Evolutionary conservation across 30 jellyfish, hydroid and myxozoan species (phyloP).

Genomic region (Mastigias papua): DNA sequence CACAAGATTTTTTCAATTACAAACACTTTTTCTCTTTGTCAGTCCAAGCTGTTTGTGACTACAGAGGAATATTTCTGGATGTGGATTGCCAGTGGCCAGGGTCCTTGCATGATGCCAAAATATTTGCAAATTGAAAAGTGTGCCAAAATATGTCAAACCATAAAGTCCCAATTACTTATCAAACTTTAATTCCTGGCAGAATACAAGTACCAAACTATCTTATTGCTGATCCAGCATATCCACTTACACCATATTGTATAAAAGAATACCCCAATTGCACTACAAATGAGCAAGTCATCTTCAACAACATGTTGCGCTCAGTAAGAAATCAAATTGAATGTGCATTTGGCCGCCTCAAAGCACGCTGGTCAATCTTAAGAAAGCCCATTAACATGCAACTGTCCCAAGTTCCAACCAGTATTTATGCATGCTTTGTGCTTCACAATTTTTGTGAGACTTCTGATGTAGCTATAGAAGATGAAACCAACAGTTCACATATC

Average conservation of each 20-base stretch:
- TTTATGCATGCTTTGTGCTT: no score
- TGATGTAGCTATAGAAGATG: no score
- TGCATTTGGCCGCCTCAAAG: no score
- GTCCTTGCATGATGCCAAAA: constrained; percentile 74
- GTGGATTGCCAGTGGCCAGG: constrained; percentile 87
- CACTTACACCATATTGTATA: no score
- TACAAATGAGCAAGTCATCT: no score
- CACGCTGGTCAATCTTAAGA: constrained; percentile 68
- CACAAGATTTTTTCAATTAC: no score
- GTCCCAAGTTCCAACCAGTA: constrained; percentile 52
- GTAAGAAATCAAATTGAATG: constrained; percentile 87
- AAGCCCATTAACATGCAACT: constrained; percentile 57
- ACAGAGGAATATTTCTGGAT: no score
- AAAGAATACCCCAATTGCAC: constrained; percentile 56
- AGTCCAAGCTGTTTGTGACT: no score
- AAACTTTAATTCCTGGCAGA: constrained; percentile 47
- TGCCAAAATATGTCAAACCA: constrained; percentile 35
- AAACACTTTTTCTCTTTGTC: no score
- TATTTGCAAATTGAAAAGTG: no score
- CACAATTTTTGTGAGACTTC: no score
- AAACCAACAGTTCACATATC: constrained; percentile 25
- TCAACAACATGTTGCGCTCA: constrained; percentile 47
- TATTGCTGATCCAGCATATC: constrained; percentile 85
- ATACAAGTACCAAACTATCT: constrained; percentile 68
- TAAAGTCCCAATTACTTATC: constrained; percentile 28